A percentile compares a stretch with the other conserved stretches of the same genome.
Evolutionary conservation across 2,888 invertebrate genomes (phyloP).

Genomic region (Dorcus hopei): DNA sequence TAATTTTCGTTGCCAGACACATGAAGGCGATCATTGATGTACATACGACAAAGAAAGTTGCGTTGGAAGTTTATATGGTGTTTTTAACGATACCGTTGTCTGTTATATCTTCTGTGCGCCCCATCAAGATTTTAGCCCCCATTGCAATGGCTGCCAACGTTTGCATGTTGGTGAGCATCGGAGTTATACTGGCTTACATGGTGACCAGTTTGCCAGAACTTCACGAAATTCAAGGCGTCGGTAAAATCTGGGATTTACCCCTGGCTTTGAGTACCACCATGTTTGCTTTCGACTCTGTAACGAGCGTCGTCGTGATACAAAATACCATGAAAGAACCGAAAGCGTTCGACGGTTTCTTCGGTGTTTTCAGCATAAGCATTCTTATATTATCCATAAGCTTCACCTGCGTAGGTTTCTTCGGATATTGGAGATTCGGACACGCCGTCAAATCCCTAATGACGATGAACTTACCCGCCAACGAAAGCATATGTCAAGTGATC

Average conservation of each 20-base stretch:
- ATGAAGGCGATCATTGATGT: neutral
- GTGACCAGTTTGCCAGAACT: neutral
- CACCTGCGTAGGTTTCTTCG: conserved; percentile 4
- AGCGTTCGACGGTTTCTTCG: conserved; percentile 9
- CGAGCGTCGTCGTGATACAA: conserved; percentile 3
- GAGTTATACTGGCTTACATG: neutral
- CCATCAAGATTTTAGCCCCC: conserved; percentile 1
- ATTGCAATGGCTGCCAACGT: conserved; percentile 7
- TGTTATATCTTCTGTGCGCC: neutral
- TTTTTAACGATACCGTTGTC: neutral
- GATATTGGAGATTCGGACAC: conserved; percentile 5
- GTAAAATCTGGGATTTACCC: neutral
- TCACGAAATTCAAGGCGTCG: neutral
- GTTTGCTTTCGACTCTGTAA: conserved; percentile 3
- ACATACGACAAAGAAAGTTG: neutral
- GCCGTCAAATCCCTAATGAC: neutral
- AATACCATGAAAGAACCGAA: conserved; percentile 6
- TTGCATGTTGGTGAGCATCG: neutral
- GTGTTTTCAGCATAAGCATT: conserved; percentile 8
- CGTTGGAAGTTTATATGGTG: neutral
- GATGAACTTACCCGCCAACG: neutral
- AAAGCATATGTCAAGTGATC: neutral
- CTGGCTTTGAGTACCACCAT: conserved; percentile 1
- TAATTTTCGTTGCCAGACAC: conserved; percentile 1
- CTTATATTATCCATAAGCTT: conserved; percentile 1